Percentiles rank a stretch among this genome's conserved stretches.
phyloP scores from a whole-genome alignment of 1,140 invertebrate genomes.

The Atta texana region DNA sequence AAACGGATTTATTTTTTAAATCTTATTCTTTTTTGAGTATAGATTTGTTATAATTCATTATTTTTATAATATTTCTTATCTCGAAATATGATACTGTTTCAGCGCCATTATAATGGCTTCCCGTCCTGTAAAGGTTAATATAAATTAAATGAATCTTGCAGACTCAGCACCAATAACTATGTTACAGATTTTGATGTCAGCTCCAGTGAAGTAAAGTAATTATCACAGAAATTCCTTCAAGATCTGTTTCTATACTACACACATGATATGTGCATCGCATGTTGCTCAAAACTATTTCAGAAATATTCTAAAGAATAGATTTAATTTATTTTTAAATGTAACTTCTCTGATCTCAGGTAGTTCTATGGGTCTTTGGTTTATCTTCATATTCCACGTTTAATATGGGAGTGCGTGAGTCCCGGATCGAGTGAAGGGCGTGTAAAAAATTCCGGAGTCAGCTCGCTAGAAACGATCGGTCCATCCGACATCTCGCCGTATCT shows the following conservation, averaged over 20 bases:
- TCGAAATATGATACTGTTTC: no score
- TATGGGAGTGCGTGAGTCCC: neutral
- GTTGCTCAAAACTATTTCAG: neutral
- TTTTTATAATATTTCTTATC: no score
- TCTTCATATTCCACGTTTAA: neutral
- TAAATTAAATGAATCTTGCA: no score
- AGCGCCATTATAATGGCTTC: no score
- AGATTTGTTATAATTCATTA: no score
- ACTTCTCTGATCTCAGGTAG: neutral
- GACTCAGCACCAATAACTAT: no score
- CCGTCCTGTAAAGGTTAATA: no score
- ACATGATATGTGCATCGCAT: neutral
- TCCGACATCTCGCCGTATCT: slow-evolving; percentile 40
- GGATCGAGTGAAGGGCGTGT: slow-evolving; percentile 7
- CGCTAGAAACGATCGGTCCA: slow-evolving; percentile 29
- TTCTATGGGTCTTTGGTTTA: neutral
- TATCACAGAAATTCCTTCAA: neutral
- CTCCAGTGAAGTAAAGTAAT: neutral
- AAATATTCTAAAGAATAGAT: neutral
- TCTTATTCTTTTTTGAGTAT: no score
- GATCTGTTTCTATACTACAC: neutral
- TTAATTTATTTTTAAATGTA: slow-evolving; percentile 4
- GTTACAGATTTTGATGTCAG: no score
- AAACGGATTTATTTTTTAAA: no score
- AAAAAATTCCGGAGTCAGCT: slow-evolving; percentile 17